phyloP scores from a whole-genome alignment of 2,888 invertebrate species.

The Ametastegia equiseti region DNA sequence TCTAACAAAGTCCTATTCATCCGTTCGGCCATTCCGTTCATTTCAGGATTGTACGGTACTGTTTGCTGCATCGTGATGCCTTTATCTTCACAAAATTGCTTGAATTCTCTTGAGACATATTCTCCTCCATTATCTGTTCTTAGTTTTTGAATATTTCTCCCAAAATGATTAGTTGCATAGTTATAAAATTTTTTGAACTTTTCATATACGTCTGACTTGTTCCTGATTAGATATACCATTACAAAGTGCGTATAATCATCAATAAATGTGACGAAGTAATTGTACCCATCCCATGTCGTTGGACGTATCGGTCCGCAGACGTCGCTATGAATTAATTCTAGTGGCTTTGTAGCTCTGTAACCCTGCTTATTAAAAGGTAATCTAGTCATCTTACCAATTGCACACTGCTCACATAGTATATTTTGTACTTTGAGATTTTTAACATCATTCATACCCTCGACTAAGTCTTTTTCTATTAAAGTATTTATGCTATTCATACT shows the following conservation, averaged over 20 bases:
- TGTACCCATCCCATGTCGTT: conserved; percentile 47
- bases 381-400: conserved; percentile 40
- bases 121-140: conserved; percentile 53
- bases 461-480: conserved; percentile 3
- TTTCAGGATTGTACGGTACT: conserved; percentile 50
- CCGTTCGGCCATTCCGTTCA: conserved; percentile 53
- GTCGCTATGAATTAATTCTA: conserved; percentile 51
- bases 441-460: background rate
- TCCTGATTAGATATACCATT: conserved; percentile 45
- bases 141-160: conserved; percentile 43
- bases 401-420: conserved; percentile 38
- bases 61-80: conserved; percentile 52
- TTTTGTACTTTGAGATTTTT: too few relatives aligned
- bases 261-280: conserved; percentile 52
- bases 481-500: background rate
- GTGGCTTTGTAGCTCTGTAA: conserved; percentile 32
- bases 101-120: conserved; percentile 49
- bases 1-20: conserved; percentile 51
- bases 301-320: conserved; percentile 50
- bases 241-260: conserved; percentile 54
- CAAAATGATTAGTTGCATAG: conserved; percentile 44
- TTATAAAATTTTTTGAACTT: conserved; percentile 47
- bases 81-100: conserved; percentile 50
- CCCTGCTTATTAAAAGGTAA: conserved; percentile 17
- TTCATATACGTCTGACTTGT: conserved; percentile 50